These are phyloP conservation scores for Ridgeia piscesae DNA, from an alignment of 1,140 invertebrate genomes.

Conservation along the genomic window DNA sequence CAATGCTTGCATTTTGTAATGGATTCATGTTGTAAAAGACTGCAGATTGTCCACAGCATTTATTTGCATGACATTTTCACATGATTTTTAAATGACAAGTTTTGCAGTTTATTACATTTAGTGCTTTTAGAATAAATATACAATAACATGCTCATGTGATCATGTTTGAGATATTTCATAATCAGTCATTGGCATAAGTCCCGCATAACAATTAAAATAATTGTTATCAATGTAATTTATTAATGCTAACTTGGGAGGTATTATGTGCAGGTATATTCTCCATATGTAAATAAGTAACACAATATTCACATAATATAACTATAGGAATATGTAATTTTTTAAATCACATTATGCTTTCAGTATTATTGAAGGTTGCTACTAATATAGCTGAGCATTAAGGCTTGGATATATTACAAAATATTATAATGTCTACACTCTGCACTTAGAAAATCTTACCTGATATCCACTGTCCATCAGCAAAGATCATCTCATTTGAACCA, in stretches of 20 bases:
- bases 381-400: neutral
- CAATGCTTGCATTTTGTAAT: neutral
- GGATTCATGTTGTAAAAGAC: neutral
- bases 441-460: constrained; percentile 43
- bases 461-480: constrained; percentile 55
- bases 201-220: neutral
- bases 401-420: neutral
- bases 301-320: no score
- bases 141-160: neutral
- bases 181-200: neutral
- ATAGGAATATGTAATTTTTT: no score
- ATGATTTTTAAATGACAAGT: neutral
- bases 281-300: no score
- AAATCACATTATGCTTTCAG: neutral
- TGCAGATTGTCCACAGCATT: neutral
- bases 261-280: no score
- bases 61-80: neutral
- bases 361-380: neutral
- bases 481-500: constrained; percentile 51
- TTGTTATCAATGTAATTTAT: no score
- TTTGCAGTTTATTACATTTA: neutral
- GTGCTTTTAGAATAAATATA: neutral
- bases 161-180: neutral
- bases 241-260: no score
- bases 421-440: no score